Base-by-base conservation (phyloP, 2,113 vertebrate species). In the Pyxicephalus adspersus region DNA sequence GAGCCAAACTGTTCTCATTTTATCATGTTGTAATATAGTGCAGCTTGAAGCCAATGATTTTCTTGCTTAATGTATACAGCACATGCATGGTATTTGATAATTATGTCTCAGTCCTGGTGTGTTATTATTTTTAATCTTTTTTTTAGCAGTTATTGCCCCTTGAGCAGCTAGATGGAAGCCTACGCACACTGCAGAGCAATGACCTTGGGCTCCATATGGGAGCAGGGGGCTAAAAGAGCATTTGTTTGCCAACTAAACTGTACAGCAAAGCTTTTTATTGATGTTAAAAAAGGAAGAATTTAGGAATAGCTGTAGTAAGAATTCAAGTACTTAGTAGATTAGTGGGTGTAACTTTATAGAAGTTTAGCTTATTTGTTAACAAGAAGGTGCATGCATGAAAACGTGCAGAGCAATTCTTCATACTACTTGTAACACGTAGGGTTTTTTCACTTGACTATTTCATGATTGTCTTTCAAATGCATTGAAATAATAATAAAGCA, bases 261-360 rank as follows among this genome's bases (percentile, higher is more conserved):
- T 94, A 94, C 89, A 94, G 91, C 92, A 91, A 92, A 92, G 85
- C 84, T 86, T 93, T 92, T 92, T 92, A 92, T 93, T 85, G 90
- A 89, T 88, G 75, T 92, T 93, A 91, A 83, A 83, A 84, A 85
- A 58, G 84, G 86, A 75, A 68, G 84, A 88, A 83, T 87, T 90
- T 91, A 86, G 89, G 87, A 89, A 87, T 94, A 92, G 90, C 87
- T 88, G 90, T 94, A 92, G 90, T 88, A 92, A 93, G 91, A 89
- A 90, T 85, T 92, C 89, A 87, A 87, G 91, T 90, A 90, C 83
- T 90, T 94, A 94, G 92, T 86, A 87, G 90, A 90, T 88, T 91
- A 90, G 90, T 94, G 90, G 87, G 92, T 87, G 90, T 94, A 94
- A 92, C 90, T 85, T 92, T 85, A 91, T 95, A 94, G 91, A 92